Base-by-base conservation (phyloP, 2,113 vertebrate species). In the Eurystomus gularis region DNA sequence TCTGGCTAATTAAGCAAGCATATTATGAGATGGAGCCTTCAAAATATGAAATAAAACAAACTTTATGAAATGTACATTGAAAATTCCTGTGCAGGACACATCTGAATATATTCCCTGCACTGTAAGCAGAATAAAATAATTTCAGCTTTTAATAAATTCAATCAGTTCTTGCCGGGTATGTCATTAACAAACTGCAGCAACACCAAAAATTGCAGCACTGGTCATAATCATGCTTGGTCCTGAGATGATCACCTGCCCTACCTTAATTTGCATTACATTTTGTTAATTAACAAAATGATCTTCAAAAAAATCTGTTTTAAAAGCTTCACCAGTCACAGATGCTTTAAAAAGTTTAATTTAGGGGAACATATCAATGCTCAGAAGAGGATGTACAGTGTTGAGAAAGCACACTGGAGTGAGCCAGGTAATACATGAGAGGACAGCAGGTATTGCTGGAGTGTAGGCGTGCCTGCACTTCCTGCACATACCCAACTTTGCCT, bases 381-480 rank as follows among this genome's bases (percentile, higher is more conserved):
- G 28, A 37, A n/a, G n/a, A 69, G 62, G 42, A 40, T 5, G 1
- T 6, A 24, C 12, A 16, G 2, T 3, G 46, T 4, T n/a, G 78
- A 65, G 49, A 82, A 46, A 37, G 33, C 68, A 13, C 26, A 15
- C 28, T 3, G 13, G 26, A 28, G n/a, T 3, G 7, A 9, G 26
- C 2, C n/a, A 13, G 15, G 54, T 6, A 37, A 25, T 2, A 7
- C 3, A 0, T 3, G 15, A 44, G 33, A 11, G 26, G 61, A 24
- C 7, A n/a, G 76, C 0, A 2, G 51, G 20, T 6, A 2, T 5
- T 1, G 3, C 31, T 26, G 39, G 65, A 46, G 46, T 2, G 1
- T 0, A 9, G 29, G 44, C 7, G 44, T 6, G 39, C 66, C 75
- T 3, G 46, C 5, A 7, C n/a, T n/a, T 29, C 19, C 26, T 19